These are phyloP conservation scores for Prunella strophiata DNA, from an alignment of 2,797 vertebrate species.

Conservation along the genomic window DNA sequence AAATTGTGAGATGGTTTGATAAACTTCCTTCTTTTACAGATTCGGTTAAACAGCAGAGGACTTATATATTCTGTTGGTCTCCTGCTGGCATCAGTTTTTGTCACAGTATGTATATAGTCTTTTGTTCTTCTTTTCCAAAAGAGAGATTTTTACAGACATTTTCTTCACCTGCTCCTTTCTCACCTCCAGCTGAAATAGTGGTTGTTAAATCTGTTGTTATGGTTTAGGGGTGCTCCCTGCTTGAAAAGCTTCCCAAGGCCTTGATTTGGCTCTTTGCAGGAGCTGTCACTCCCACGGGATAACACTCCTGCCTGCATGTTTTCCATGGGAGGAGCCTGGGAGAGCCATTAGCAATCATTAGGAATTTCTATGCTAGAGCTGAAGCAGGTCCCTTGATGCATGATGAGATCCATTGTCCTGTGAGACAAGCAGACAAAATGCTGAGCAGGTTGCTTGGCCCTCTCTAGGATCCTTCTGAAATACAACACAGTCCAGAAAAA, in stretches of 20 bases:
- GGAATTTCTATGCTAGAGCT: background rate
- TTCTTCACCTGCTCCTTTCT: background rate
- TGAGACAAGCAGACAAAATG: background rate
- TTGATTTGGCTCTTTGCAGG: background rate
- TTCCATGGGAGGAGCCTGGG: background rate
- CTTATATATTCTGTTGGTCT: constrained; percentile 96
- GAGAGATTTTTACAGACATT: background rate
- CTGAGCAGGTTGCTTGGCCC: background rate
- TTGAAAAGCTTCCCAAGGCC: background rate
- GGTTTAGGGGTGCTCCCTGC: background rate
- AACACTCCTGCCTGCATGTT: background rate
- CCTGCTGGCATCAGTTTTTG: constrained; percentile 92
- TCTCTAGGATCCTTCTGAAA: background rate
- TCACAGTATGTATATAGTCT: constrained; percentile 85
- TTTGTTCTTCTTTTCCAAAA: background rate
- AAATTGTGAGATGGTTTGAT: constrained; percentile 15
- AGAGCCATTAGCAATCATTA: background rate
- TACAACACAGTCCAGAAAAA: background rate
- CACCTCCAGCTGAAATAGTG: background rate
- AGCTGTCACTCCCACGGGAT: background rate
- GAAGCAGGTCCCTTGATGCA: background rate
- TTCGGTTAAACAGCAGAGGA: constrained; percentile 95
- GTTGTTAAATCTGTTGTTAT: background rate
- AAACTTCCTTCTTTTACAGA: constrained; percentile 78
- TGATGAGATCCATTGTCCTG: background rate